These are phyloP conservation scores for Mionectes macconnelli DNA, from an alignment of 2,113 vertebrate genomes.

Conservation along the genomic window DNA sequence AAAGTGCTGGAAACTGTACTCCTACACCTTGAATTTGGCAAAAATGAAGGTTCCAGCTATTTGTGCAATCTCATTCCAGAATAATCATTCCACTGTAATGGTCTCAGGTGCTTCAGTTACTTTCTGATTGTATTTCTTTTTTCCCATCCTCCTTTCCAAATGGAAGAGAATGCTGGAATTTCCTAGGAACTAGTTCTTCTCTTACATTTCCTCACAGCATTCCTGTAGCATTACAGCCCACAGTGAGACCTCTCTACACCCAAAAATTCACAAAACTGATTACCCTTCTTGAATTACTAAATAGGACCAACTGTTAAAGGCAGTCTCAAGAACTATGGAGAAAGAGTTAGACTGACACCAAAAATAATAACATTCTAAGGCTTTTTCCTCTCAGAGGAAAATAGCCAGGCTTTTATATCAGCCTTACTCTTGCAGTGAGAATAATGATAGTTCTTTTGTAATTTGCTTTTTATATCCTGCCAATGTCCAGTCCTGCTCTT, in stretches of 20 bases:
- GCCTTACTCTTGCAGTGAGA: neutral
- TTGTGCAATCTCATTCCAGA: neutral
- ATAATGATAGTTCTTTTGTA: neutral
- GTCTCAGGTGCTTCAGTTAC: neutral
- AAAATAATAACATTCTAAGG: neutral
- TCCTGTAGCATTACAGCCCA: neutral
- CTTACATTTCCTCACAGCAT: neutral
- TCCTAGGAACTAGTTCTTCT: neutral
- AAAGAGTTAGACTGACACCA: neutral
- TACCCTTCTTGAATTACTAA: neutral
- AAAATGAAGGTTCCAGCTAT: neutral
- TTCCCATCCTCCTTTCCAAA: neutral
- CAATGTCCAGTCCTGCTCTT: neutral
- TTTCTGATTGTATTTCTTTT: neutral
- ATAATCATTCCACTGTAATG: neutral
- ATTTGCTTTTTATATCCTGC: neutral
- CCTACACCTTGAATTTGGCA: neutral
- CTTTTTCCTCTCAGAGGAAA: neutral
- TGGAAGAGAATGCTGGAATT: neutral
- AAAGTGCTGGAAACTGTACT: neutral
- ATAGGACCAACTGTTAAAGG: neutral
- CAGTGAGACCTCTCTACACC: neutral
- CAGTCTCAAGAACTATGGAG: neutral
- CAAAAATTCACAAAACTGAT: neutral
- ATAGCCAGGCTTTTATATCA: neutral